Conservation (phyloP, 1,140 invertebrate genomes). For the Vanessa atalanta region DNA sequence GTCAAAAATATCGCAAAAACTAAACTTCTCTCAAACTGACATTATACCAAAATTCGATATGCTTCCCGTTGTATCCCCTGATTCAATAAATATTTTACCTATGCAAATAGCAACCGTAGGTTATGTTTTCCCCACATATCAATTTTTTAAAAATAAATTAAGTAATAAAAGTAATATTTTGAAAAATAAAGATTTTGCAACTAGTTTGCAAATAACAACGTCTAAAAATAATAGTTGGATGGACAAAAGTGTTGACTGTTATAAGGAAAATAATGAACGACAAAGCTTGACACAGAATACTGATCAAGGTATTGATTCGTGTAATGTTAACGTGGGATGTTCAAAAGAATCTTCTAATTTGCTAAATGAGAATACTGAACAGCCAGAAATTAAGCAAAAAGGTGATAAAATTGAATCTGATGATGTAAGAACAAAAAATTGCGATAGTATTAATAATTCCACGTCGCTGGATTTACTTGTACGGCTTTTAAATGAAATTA, state of each 20-base stretch:
- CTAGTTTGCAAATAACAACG: background rate
- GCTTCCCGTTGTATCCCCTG: constrained; percentile 46
- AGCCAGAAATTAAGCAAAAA: background rate
- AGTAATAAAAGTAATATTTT: background rate
- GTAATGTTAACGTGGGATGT: background rate
- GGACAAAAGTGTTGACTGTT: background rate
- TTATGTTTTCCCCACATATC: constrained; percentile 53
- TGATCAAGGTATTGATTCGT: background rate
- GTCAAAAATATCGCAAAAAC: constrained; percentile 46
- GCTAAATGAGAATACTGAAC: background rate
- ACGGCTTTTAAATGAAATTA: constrained; percentile 68
- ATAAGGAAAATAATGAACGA: background rate
- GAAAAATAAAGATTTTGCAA: background rate
- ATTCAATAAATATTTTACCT: constrained; percentile 51
- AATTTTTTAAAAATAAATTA: constrained; percentile 6
- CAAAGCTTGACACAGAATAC: constrained; percentile 4
- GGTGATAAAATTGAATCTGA: background rate
- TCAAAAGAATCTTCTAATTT: background rate
- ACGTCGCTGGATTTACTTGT: constrained; percentile 69
- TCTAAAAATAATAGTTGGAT: background rate
- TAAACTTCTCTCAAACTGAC: constrained; percentile 36
- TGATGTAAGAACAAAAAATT: constrained; percentile 16
- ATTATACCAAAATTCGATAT: constrained; percentile 42
- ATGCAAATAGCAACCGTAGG: constrained; percentile 62
- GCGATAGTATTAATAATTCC: constrained; percentile 50